Base-by-base conservation (phyloP, 2,888 invertebrate species). In the Pachliopta kotzebuea region DNA sequence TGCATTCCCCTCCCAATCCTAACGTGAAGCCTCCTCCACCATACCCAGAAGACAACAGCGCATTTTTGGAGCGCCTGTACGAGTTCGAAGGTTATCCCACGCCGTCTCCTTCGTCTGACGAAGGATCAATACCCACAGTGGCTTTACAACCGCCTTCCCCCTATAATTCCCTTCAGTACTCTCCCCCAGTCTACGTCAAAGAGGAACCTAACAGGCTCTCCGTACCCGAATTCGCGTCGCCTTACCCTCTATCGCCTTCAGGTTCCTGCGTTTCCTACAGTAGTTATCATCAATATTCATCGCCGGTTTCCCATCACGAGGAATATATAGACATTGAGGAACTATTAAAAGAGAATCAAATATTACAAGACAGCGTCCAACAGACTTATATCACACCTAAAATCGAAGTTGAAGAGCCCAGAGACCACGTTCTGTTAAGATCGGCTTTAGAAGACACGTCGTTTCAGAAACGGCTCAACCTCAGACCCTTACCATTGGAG, bases 361-460 rank as follows among this genome's bases (percentile, higher is more conserved):
- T 91, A 65, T 73, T 90, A 18, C 92, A 92, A 81, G 92, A 92
- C 37, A 87, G 84, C 68, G 77, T 81, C 72, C 93, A 84, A 67
- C 88, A 85, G 18, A 80, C 70, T 75, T 89, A 81, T 71, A 74
- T 91, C 65, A 90, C 88, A 63, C 93, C 94, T 61, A 94, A 94
- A 80, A 83, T 93, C 65, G 94, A 94, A 76, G 81, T 90, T 1
- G 92, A 90, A 68, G 89, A 90, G 66, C 92, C 92, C 11, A 92
- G 94, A 75, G 94, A 96, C 80, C 96, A 97, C 85, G 94, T 95
- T 77, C 87, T 97, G 60, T 83, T 97, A 64, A 92, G 97, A 66
- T 96, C 97, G 77, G 97, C 96, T 61, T 87, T 97, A 60, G 94
- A 96, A 80, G 97, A 97, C 77, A 97, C 96, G 8, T 95, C 96